Evolutionary conservation across 2,797 vertebrate species (phyloP).

Genomic region (Poecilia wingei): DNA sequence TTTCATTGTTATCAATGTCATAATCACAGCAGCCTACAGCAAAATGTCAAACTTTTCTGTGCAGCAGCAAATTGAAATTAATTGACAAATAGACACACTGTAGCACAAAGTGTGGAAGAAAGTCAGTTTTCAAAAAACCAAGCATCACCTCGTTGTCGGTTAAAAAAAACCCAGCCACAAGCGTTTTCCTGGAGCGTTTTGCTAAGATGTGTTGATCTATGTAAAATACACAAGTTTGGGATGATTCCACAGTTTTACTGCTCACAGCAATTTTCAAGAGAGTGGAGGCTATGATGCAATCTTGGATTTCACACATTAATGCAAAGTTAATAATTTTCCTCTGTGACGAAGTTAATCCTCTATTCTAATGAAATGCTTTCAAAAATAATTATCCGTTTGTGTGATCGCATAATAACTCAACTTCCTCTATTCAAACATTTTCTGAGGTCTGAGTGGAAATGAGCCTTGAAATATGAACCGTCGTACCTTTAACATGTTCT

Average conservation of each 20-base stretch:
- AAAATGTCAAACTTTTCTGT: constrained; percentile 1
- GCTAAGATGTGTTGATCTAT: not conserved
- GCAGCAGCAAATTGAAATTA: not conserved
- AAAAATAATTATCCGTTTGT: not conserved
- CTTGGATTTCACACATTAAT: not conserved
- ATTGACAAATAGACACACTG: not conserved
- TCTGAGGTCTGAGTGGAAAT: not conserved
- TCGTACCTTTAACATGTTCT: not conserved
- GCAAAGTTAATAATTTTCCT: not conserved
- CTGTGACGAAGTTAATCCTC: constrained; percentile 6
- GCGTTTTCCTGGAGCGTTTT: not conserved
- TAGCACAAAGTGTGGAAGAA: not conserved
- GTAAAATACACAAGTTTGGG: not conserved
- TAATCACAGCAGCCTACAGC: not conserved
- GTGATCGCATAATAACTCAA: not conserved
- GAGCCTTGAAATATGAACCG: not conserved
- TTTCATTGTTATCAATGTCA: not conserved
- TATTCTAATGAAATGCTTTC: not conserved
- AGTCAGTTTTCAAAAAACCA: not conserved
- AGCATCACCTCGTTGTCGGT: not conserved
- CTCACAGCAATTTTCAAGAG: not conserved
- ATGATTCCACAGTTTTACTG: not conserved
- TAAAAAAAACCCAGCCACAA: not conserved
- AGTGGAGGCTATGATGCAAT: constrained; percentile 4
- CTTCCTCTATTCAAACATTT: not conserved